A percentile compares a stretch with the other conserved stretches of the same genome.
phyloP scores from a whole-genome alignment of 2,888 invertebrate species.

The Orthosia incerta region DNA sequence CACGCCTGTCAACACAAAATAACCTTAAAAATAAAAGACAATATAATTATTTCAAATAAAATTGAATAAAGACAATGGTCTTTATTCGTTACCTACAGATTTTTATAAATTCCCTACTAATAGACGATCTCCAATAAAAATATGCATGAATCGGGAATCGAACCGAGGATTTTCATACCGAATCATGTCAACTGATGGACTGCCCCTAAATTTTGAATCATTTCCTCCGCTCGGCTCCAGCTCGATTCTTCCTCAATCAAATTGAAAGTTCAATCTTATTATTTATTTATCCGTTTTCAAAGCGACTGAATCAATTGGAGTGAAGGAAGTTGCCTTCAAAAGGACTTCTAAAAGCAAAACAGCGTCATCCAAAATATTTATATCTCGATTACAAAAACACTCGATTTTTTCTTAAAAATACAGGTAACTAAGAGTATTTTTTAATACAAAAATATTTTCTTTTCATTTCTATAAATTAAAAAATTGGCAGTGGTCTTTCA shows the following conservation, averaged over 20 bases:
- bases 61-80: too few species aligned
- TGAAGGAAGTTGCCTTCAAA: too few species aligned
- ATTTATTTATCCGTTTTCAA: too few species aligned
- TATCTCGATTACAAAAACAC: conserved; percentile 50
- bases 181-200: neutral
- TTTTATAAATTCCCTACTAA: neutral
- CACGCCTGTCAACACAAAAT: neutral
- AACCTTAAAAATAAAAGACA: neutral
- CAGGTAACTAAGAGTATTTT: conserved; percentile 82
- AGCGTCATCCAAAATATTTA: neutral
- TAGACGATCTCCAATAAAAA: neutral
- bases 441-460: conserved; percentile 46
- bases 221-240: too few species aligned
- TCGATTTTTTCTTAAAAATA: conserved; percentile 60
- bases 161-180: neutral
- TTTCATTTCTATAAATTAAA: conserved; percentile 64
- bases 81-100: neutral
- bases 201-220: too few species aligned
- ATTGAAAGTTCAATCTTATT: too few species aligned
- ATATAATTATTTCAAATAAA: too few species aligned
- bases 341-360: too few species aligned
- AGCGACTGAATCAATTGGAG: too few species aligned
- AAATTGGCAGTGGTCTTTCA: conserved; percentile 77
- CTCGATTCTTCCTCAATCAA: too few species aligned
- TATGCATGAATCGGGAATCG: neutral